A percentile compares a stretch with the other conserved stretches of the same genome.
These are phyloP conservation scores for Hirudinaria manillensis DNA, from an alignment of 2,888 invertebrate species.

Conservation along the genomic window DNA sequence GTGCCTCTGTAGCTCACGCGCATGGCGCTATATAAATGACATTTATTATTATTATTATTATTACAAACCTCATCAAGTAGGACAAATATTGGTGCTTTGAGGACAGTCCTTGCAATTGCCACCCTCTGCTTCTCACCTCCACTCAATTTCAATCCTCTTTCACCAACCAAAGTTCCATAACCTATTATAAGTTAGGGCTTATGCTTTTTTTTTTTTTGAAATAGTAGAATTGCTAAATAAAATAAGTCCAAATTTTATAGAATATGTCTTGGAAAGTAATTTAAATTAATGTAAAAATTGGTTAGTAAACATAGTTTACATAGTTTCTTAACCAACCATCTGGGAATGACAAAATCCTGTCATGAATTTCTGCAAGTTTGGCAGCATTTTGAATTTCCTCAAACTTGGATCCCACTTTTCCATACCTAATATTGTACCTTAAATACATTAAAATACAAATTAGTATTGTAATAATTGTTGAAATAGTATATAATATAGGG, in stretches of 20 bases:
- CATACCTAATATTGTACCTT: constrained; percentile 84
- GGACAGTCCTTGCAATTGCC: constrained; percentile 87
- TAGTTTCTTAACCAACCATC: constrained; percentile 58
- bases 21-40: too few relatives aligned
- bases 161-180: constrained; percentile 66
- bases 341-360: constrained; percentile 81
- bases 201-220: too few relatives aligned
- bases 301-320: neutral
- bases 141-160: constrained; percentile 84
- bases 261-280: neutral
- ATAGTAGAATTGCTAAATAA: too few relatives aligned
- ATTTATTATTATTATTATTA: neutral
- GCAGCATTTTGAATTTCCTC: constrained; percentile 83
- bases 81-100: constrained; percentile 84
- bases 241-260: too few relatives aligned
- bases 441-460: neutral
- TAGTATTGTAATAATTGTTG: too few relatives aligned
- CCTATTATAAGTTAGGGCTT: constrained; percentile 42
- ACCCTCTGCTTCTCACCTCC: constrained; percentile 93
- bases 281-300: neutral
- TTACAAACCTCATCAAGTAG: constrained; percentile 75
- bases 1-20: too few relatives aligned
- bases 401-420: constrained; percentile 70
- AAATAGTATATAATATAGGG: too few relatives aligned
- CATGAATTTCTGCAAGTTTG: constrained; percentile 86